phyloP scores from a whole-genome alignment of 2,113 vertebrate species.

The Epinephelus moara region DNA sequence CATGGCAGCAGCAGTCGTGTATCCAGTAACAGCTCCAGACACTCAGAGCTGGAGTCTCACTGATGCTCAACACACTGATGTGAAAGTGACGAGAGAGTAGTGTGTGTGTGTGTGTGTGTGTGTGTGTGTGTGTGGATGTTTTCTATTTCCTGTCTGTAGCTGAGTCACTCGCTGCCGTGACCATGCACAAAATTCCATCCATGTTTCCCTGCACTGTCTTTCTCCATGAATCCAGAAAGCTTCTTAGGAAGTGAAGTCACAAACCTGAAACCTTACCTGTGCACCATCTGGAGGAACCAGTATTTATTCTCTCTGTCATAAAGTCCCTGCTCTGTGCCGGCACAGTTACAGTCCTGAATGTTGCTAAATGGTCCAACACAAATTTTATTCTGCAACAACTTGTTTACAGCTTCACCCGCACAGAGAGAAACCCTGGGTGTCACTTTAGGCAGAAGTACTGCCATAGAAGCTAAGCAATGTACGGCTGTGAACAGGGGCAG shows the following conservation, averaged over 20 bases:
- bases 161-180: conserved; percentile 6
- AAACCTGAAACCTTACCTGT: background rate
- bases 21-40: background rate
- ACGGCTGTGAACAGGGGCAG: too few species aligned
- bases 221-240: background rate
- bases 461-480: too few species aligned
- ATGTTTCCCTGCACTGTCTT: background rate
- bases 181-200: background rate
- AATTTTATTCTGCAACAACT: background rate
- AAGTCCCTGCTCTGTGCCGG: background rate
- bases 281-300: background rate
- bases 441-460: too few species aligned
- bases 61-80: background rate
- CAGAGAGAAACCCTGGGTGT: background rate
- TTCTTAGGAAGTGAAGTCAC: background rate
- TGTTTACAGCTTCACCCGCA: background rate
- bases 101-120: background rate
- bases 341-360: background rate
- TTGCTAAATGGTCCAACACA: background rate
- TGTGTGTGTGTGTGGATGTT: background rate
- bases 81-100: background rate
- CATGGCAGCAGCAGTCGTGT: background rate
- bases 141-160: conserved; percentile 11
- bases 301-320: background rate
- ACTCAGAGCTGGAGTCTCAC: background rate